Base-by-base conservation (phyloP, 37 sponge, comb jelly and placozoan genomes). In the Axinella damicornis region DNA sequence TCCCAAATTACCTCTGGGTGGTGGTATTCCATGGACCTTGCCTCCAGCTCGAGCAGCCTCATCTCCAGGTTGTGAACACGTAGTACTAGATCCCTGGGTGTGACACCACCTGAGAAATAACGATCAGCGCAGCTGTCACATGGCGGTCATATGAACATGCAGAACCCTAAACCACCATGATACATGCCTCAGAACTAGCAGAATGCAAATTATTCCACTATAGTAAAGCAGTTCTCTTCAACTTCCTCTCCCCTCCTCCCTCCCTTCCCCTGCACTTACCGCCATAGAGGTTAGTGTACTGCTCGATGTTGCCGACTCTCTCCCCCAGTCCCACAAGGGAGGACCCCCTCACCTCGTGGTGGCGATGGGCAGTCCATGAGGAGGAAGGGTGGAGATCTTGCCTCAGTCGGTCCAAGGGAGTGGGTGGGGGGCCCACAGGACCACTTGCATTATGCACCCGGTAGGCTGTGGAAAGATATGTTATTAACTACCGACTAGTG, bases 41-140 rank as follows among this genome's bases (percentile, higher is more conserved):
- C 76, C 59, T 88, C 89, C n/a, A 88, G 19, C 13, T 66, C 60
- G 53, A 88, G 65, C 28, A 88, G 40, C 22, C 77, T 81, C 66
- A 56, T 66, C 65, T 88, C 89, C 32, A 88, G 57, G 14, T 59
- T 57, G 5, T 56, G 54, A 34, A 88, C 71, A 52, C 89, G 66
- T 64, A 76, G 77, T 20, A 88, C 27, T 55, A 88, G 41, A 31
- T 86, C 80, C 41, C 59, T 65, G 21, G 79, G 87, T 30, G 72
- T 83, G 55, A 22, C 16, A 18, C 73, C 73, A 5, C 53, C 83
- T 71, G 39, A 14, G 36, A 34, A 33, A 25, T 24, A 24, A 22
- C n/a, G n/a, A n/a, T n/a, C n/a, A n/a, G n/a, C n/a, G n/a, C n/a
- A n/a, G n/a, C n/a, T n/a, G n/a, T n/a, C n/a, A n/a, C n/a, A n/a